Percentiles rank a stretch among this genome's conserved stretches.
phyloP scores from a whole-genome alignment of 1,140 invertebrate genomes.

The Theocolax elegans region DNA sequence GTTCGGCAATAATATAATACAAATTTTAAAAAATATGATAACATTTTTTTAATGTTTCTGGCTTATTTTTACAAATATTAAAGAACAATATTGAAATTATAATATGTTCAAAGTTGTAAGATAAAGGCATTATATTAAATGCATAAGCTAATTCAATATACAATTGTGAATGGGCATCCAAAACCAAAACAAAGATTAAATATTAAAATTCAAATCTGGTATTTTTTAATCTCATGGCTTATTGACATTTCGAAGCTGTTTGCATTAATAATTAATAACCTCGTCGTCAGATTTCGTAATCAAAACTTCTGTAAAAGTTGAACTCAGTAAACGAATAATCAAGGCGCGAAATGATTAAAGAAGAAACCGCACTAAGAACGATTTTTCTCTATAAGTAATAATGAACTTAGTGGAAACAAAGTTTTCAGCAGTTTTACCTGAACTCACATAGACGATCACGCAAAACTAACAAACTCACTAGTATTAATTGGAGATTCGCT shows the following conservation, averaged over 20 bases:
- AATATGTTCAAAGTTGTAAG: too few species aligned
- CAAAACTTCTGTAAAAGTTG: neutral
- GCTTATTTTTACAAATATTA: too few species aligned
- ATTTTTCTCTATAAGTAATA: conserved; percentile 20
- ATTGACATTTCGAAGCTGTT: neutral
- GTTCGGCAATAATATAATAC: too few species aligned
- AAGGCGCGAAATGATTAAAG: neutral
- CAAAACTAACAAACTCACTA: neutral
- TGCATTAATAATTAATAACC: neutral
- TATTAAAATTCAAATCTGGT: too few species aligned
- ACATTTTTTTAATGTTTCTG: too few species aligned
- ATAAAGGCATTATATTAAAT: too few species aligned
- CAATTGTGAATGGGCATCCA: too few species aligned
- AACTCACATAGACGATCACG: neutral
- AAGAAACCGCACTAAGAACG: neutral
- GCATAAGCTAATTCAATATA: too few species aligned
- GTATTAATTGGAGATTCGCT: neutral
- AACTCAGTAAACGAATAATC: neutral
- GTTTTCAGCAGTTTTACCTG: neutral
- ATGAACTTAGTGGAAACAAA: conserved; percentile 11
- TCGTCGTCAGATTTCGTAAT: neutral
- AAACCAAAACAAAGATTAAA: too few species aligned
- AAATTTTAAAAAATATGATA: too few species aligned
- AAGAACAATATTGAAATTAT: too few species aligned
- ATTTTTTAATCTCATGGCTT: too few species aligned